Evolutionary conservation across 2,888 invertebrate species (phyloP), one percentile per base, ranked within the genome.

Genomic region (Arrhopalites spinosus): DNA sequence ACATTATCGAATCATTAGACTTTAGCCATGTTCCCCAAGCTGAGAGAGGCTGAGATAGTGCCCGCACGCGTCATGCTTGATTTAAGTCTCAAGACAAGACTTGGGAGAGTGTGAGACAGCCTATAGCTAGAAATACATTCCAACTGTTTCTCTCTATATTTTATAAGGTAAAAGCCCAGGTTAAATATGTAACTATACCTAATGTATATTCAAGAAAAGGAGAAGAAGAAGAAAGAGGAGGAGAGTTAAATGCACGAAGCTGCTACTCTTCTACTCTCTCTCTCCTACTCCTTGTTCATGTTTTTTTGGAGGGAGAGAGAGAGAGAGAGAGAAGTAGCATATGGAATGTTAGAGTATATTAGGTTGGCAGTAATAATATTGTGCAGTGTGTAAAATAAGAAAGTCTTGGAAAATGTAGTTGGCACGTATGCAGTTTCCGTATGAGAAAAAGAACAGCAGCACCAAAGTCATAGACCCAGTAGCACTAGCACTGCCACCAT

Each of bases 31-130:
- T 25, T 61, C 43, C 8, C 43, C 45, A 68, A 68, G 68, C 68
- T 45, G 27, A 27, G 68, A 43, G 43, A 53, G 25, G 68, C 68
- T 45, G 27, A 27, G 68, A 43, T 68, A 53, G 25, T 50, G 56
- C 56, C 36, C 53, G 50, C 50, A 53, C 53, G 70, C 56, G 70
- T 70, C 70, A 70, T 56, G 70, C 70, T 70, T 70, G 70, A 70
- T 70, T 70, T 70, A 68, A 70, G 70, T 53, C 50, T 1, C n/a
- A 8, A 53, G 23, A 2, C 8, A 3, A n/a, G 23, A n/a, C 47
- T 47, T 47, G 53, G n/a, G 15, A n/a, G n/a, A n/a, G 50, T 36
- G 36, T 36, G 50, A 50, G 50, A n/a, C 53, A 20, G 53, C 20
- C n/a, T 53, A n/a, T 23, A 53, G n/a, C 47, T 47, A n/a, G 2